phyloP scores from a whole-genome alignment of 2,888 invertebrate species.

The Caenorhabditis sp. region DNA sequence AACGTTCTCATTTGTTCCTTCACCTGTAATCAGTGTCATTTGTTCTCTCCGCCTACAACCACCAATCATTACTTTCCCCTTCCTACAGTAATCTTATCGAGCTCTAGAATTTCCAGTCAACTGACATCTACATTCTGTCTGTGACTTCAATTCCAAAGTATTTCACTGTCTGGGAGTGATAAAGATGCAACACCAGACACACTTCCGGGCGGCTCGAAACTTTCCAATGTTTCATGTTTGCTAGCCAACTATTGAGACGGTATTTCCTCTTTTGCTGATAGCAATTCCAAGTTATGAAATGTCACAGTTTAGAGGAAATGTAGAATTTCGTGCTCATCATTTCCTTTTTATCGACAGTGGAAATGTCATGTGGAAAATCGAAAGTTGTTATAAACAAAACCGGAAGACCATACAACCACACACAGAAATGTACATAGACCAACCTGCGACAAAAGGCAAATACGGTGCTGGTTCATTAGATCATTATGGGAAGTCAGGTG shows the following conservation, averaged over 20 bases:
- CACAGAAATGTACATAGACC: constrained; percentile 16
- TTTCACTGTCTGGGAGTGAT: constrained; percentile 46
- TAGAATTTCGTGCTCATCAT: constrained; percentile 41
- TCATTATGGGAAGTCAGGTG: constrained; percentile 2
- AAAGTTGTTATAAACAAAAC: constrained; percentile 36
- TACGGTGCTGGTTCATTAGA: constrained; percentile 40
- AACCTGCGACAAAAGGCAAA: constrained; percentile 54
- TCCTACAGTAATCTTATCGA: constrained; percentile 31
- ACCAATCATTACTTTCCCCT: constrained; percentile 34
- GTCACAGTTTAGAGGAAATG: constrained; percentile 23
- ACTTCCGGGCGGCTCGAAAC: constrained; percentile 36
- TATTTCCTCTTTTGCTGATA: constrained; percentile 7
- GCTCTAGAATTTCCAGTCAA: neutral
- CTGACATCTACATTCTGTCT: constrained; percentile 11
- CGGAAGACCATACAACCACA: constrained; percentile 24
- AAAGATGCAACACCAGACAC: constrained; percentile 26
- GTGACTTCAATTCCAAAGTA: neutral
- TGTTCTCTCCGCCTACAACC: constrained; percentile 30
- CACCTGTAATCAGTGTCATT: constrained; percentile 26
- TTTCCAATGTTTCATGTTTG: neutral
- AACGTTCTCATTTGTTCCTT: constrained; percentile 52
- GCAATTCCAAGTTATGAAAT: constrained; percentile 24
- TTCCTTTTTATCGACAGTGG: constrained; percentile 11
- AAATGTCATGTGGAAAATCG: constrained; percentile 33
- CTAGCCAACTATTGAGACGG: constrained; percentile 17